A percentile compares a stretch with the other conserved stretches of the same genome.
Evolutionary conservation across 2,797 vertebrate genomes (phyloP).

Genomic region (Ctenochaetus hawaiiensis): DNA sequence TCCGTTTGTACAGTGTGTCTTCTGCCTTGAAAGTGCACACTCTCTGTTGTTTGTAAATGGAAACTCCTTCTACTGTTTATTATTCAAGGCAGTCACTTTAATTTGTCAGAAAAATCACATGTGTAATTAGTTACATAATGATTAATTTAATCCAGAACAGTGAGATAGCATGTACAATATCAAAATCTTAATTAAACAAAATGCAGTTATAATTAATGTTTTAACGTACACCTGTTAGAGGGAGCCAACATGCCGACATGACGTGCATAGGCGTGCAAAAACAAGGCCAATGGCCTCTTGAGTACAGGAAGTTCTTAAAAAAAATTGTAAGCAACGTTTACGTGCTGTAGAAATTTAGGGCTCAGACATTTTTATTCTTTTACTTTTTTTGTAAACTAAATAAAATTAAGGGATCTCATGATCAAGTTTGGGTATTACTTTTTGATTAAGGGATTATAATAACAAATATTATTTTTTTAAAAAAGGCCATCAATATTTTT

Average conservation of each 20-base stretch:
- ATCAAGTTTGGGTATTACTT: conserved; percentile 11
- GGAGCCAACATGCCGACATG: not conserved
- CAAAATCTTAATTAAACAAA: not conserved
- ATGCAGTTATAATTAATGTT: conserved; percentile 1
- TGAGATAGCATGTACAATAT: conserved; percentile 4
- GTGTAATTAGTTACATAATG: not conserved
- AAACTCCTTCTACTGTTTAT: not conserved
- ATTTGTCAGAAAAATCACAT: not conserved
- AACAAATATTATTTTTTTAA: not conserved
- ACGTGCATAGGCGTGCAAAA: not conserved
- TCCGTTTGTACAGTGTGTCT: not conserved
- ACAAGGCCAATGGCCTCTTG: not conserved
- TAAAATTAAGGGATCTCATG: conserved; percentile 10
- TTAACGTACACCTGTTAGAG: not conserved
- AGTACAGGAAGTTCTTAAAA: not conserved
- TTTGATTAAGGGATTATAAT: conserved; percentile 11
- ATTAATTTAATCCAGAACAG: not conserved
- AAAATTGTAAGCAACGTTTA: not conserved
- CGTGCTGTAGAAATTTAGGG: not conserved
- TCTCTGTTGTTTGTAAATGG: not conserved
- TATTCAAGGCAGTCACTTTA: conserved; percentile 11
- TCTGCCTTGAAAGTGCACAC: not conserved
- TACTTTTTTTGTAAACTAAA: not conserved
- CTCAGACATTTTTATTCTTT: not conserved
- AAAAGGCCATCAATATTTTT: not conserved